Evolutionary conservation across 1,140 invertebrate species (phyloP), one percentile per base, ranked within the genome.

Genomic region (Ips typographus): DNA sequence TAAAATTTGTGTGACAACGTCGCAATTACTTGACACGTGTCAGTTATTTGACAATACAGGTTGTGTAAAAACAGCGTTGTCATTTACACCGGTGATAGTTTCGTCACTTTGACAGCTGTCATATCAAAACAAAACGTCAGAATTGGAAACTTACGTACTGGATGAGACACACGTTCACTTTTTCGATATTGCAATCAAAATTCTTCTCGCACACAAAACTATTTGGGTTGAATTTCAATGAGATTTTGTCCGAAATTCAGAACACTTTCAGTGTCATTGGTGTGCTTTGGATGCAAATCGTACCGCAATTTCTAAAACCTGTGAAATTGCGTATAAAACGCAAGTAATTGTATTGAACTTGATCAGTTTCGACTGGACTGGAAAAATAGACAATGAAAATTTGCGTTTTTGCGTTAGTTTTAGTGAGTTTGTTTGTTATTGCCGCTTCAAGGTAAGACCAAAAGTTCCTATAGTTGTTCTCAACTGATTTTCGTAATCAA

Each of bases 201-300:
- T 22, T 22, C 22, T 22, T 22, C 22, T 22, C 22, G 22, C 22
- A 22, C 22, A 22, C 44, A 5, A 47, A 47, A n/a, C n/a, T 47
- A 47, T 47, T 47, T 47, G 44, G n/a, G 22, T 41, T 39, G 61
- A 63, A 63, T 63, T 52, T 52, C 43, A 39, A 63, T 63, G 61
- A 40, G 61, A 65, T 65, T 58, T 65, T 22, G 53, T 4, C 42
- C 5, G 42, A 65, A 65, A 65, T 41, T 56, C 57, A 40, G 64
- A 65, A 57, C 64, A 65, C 64, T 65, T 65, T 65, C 64, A 65
- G 22, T 40, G 64, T 65, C 51, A 64, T 22, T 22, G 22, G 22
- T 22, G 2, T 61, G 59, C 39, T 38, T 43, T 43, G 42, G 59
- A 64, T 64, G 62, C 62, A 64, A 64, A 65, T 65, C 37, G 36